Conservation (phyloP, 1,140 invertebrate genomes). For the Riptortus pedestris region DNA sequence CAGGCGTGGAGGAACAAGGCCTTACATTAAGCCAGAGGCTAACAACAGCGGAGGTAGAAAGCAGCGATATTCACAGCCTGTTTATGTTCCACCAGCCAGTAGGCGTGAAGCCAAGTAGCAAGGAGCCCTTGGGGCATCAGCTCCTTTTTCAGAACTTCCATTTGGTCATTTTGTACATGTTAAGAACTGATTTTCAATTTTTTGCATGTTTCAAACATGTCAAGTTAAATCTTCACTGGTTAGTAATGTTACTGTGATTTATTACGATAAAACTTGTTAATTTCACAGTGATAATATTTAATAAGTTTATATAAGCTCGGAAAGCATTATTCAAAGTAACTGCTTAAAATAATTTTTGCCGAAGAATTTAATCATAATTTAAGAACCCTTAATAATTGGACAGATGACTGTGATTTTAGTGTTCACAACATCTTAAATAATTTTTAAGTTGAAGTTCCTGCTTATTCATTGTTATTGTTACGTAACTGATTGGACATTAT, state of each 20-base stretch:
- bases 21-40: constrained; percentile 26
- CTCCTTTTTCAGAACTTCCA: neutral
- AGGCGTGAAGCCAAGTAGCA: constrained; percentile 22
- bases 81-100: constrained; percentile 29
- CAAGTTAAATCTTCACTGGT: neutral
- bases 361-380: neutral
- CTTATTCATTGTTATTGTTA: neutral
- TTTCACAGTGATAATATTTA: neutral
- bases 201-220: neutral
- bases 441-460: neutral
- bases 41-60: constrained; percentile 13
- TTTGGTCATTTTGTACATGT: neutral
- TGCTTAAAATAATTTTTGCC: neutral
- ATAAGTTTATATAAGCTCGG: neutral
- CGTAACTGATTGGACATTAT: too few relatives aligned
- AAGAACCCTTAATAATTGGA: neutral
- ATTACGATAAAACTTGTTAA: neutral
- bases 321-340: neutral
- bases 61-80: constrained; percentile 24
- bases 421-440: neutral
- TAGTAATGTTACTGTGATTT: neutral
- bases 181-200: neutral
- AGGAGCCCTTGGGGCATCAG: neutral
- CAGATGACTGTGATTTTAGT: neutral
- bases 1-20: constrained; percentile 26